Evolutionary conservation across 2,113 vertebrate genomes (phyloP).

Genomic region (Phycodurus eques): DNA sequence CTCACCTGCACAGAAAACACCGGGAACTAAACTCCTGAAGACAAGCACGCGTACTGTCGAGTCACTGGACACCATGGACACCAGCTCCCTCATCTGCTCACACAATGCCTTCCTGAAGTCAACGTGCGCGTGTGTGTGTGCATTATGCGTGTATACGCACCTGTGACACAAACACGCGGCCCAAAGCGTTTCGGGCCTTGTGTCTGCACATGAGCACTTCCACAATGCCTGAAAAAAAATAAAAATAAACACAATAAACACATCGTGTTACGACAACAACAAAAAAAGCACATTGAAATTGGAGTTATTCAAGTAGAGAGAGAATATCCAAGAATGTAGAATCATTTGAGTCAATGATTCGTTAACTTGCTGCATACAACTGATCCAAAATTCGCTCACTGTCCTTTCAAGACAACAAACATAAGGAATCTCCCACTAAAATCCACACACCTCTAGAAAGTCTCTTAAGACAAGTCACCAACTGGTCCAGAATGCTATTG

Average conservation of each 20-base stretch:
- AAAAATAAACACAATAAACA: slow-evolving; percentile 8
- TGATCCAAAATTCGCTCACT: too few species aligned
- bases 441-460: too few species aligned
- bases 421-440: too few species aligned
- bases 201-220: slow-evolving; percentile 89
- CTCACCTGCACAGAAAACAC: slow-evolving; percentile 91
- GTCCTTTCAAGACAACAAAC: too few species aligned
- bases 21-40: slow-evolving; percentile 85
- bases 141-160: slow-evolving; percentile 62
- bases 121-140: not conserved
- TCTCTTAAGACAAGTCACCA: not conserved
- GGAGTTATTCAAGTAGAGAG: not conserved
- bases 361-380: not conserved
- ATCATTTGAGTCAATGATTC: not conserved
- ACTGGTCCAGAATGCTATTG: not conserved
- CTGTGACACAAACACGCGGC: slow-evolving; percentile 85
- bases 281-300: not conserved
- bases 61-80: slow-evolving; percentile 78
- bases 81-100: slow-evolving; percentile 77
- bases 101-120: slow-evolving; percentile 10
- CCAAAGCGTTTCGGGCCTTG: slow-evolving; percentile 84
- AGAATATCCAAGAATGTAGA: not conserved
- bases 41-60: slow-evolving; percentile 78
- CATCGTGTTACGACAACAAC: not conserved
- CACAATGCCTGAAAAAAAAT: slow-evolving; percentile 66